Percentiles rank a stretch among this genome's conserved stretches.
These are phyloP conservation scores for Proterorhinus semilunaris DNA, from an alignment of 2,113 vertebrate species.

Conservation along the genomic window DNA sequence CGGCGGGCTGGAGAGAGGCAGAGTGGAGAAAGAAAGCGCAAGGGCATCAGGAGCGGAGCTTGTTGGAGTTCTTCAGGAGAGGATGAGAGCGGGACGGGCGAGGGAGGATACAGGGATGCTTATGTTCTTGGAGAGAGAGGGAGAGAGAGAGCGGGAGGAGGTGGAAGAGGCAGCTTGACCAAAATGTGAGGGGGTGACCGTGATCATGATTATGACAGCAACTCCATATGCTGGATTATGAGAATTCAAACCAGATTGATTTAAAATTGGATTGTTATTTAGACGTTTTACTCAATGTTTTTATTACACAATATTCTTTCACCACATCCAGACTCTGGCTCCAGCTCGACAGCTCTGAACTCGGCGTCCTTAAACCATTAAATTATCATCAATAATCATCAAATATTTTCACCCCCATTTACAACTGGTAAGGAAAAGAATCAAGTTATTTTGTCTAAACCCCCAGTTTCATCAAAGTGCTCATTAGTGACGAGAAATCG, in stretches of 20 bases:
- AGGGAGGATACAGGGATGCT: constrained; percentile 3
- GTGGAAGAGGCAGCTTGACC: constrained; percentile 43
- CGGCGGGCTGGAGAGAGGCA: constrained; percentile 35
- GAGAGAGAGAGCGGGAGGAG: constrained; percentile 34
- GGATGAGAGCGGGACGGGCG: constrained; percentile 9
- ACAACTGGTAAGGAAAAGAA: too few relatives aligned
- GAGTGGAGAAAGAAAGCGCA: constrained; percentile 13
- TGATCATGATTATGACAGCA: constrained; percentile 21
- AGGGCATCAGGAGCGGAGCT: constrained; percentile 21
- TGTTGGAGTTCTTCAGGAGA: background rate
- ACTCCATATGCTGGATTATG: constrained; percentile 1
- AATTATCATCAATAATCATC: too few relatives aligned
- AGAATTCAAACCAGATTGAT: background rate
- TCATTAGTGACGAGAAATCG: too few relatives aligned
- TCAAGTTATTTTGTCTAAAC: too few relatives aligned
- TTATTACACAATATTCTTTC: background rate
- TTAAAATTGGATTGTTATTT: background rate
- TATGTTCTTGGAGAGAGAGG: constrained; percentile 16
- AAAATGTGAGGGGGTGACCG: constrained; percentile 34
- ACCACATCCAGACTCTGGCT: too few relatives aligned
- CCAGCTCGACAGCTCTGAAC: too few relatives aligned
- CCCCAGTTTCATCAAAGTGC: too few relatives aligned
- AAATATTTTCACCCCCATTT: too few relatives aligned
- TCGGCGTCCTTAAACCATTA: too few relatives aligned
- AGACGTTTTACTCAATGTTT: background rate